phyloP scores from a whole-genome alignment of 2,113 vertebrate species.

The Microcebus griseorufus region DNA sequence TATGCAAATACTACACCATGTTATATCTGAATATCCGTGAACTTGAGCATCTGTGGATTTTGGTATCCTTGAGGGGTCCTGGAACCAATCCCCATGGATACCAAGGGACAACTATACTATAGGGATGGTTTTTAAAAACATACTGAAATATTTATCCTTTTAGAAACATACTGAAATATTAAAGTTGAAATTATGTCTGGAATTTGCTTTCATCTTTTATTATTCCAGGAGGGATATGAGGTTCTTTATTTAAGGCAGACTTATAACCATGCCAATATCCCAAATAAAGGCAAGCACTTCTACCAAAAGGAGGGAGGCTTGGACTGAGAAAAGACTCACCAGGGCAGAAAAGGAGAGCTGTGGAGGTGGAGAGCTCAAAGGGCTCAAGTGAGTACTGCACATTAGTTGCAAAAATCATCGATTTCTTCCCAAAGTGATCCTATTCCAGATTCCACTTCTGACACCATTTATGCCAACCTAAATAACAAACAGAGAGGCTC shows the following conservation, averaged over 20 bases:
- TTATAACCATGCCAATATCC: not conserved
- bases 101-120: not conserved
- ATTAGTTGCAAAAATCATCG: not conserved
- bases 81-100: not conserved
- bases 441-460: not conserved
- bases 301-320: not conserved
- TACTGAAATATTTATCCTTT: not conserved
- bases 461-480: not conserved
- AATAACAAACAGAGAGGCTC: not conserved
- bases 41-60: not conserved
- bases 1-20: not conserved
- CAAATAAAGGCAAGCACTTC: not conserved
- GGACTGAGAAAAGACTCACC: not conserved
- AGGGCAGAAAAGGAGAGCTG: not conserved
- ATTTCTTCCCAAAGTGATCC: not conserved
- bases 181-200: not conserved
- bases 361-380: not conserved
- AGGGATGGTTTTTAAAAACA: not conserved
- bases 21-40: no score
- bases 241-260: not conserved
- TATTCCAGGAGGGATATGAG: not conserved
- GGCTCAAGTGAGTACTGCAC: not conserved
- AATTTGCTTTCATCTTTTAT: not conserved
- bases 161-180: constrained; percentile 10
- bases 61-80: not conserved